A percentile compares a stretch with the other conserved stretches of the same genome.
Evolutionary conservation across 2,113 vertebrate species (phyloP).

Genomic region (Lepus timidus): DNA sequence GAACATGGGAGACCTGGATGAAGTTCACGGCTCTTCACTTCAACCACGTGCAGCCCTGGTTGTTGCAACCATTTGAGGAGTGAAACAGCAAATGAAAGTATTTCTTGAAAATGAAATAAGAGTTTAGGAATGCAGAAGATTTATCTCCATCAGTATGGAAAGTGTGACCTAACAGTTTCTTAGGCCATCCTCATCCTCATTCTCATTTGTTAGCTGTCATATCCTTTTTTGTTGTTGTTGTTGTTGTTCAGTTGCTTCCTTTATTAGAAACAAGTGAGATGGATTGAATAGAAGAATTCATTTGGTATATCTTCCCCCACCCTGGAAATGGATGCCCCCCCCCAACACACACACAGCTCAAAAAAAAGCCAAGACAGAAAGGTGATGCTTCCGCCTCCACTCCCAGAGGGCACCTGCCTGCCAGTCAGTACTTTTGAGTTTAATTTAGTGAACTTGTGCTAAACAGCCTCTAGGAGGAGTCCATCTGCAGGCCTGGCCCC

Average conservation of each 20-base stretch:
- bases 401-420: background rate
- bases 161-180: background rate
- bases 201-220: background rate
- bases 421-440: background rate
- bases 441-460: background rate
- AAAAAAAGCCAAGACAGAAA: slow-evolving; percentile 61
- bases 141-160: background rate
- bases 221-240: no score
- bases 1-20: no score
- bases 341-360: background rate
- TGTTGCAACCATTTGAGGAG: no score
- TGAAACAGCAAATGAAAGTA: no score
- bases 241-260: slow-evolving; percentile 72
- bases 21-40: no score
- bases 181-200: background rate
- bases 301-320: slow-evolving; percentile 31
- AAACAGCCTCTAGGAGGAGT: background rate
- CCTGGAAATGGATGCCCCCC: slow-evolving; percentile 40
- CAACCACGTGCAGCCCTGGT: no score
- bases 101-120: background rate
- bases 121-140: background rate
- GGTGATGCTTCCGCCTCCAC: background rate
- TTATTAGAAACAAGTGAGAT: slow-evolving; percentile 80
- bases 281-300: slow-evolving; percentile 51
- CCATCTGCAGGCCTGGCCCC: background rate